These are phyloP conservation scores for Gastracanthus pulcherrimus DNA, from an alignment of 2,888 invertebrate genomes.

Conservation along the genomic window DNA sequence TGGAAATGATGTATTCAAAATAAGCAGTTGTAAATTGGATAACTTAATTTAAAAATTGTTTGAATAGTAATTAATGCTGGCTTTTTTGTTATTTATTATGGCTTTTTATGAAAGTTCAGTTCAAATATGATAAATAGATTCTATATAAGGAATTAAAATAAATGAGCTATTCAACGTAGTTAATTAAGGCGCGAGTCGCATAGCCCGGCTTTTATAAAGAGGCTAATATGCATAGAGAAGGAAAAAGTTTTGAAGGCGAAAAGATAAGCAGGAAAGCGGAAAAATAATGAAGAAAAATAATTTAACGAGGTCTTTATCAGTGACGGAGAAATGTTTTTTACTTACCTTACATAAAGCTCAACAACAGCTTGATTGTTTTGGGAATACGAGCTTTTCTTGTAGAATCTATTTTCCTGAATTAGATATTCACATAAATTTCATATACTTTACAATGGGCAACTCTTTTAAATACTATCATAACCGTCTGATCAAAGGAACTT, in stretches of 20 bases:
- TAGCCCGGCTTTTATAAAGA: background rate
- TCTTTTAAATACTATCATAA: too few relatives aligned
- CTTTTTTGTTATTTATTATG: too few relatives aligned
- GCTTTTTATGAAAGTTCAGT: too few relatives aligned
- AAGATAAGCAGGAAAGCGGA: conserved; percentile 2
- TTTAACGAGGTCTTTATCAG: conserved; percentile 12
- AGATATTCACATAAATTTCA: too few relatives aligned
- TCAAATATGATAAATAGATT: conserved; percentile 10
- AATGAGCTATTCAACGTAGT: conserved; percentile 2
- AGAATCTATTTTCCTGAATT: too few relatives aligned
- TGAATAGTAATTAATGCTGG: too few relatives aligned
- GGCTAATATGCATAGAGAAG: conserved; percentile 31
- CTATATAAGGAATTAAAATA: conserved; percentile 3
- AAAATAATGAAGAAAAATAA: conserved; percentile 27
- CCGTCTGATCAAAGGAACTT: too few relatives aligned
- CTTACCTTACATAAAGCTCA: background rate
- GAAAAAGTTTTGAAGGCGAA: conserved; percentile 19
- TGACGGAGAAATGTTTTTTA: background rate
- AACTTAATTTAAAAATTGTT: too few relatives aligned
- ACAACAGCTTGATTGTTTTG: background rate
- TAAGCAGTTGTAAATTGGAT: too few relatives aligned
- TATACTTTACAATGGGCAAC: too few relatives aligned
- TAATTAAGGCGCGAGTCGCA: background rate
- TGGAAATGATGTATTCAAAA: too few relatives aligned
- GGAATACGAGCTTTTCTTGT: background rate